Evolutionary conservation across 2,113 vertebrate genomes (phyloP).

Genomic region (Bambusicola thoracicus): DNA sequence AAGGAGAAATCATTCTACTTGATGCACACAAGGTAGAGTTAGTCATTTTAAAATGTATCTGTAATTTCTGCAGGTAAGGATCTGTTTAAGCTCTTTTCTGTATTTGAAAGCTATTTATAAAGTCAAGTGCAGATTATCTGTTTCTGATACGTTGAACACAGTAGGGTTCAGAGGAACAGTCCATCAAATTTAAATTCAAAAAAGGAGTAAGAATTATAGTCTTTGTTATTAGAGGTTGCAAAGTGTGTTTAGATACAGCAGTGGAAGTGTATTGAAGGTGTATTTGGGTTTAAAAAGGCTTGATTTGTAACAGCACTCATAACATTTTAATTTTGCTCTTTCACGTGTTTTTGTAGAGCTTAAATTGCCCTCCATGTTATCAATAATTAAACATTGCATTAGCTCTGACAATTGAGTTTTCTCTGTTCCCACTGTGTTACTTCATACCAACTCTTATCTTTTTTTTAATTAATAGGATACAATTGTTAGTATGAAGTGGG

Average conservation of each 20-base stretch:
- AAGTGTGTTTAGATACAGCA: not conserved
- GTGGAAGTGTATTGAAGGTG: not conserved
- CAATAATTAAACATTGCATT: not conserved
- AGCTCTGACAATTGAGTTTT: not conserved
- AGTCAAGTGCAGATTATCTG: not conserved
- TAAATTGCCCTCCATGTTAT: not conserved
- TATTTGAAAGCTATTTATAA: not conserved
- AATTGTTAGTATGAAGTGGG: conserved; percentile 91
- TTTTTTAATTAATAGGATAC: conserved; percentile 82
- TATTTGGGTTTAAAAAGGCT: not conserved
- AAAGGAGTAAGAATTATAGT: not conserved
- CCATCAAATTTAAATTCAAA: not conserved
- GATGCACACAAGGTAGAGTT: conserved; percentile 92
- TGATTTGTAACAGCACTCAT: not conserved
- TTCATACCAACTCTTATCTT: not conserved
- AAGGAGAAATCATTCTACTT: conserved; percentile 89
- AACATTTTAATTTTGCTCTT: not conserved
- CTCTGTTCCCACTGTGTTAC: not conserved
- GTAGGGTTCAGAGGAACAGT: not conserved
- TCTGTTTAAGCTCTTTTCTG: not conserved
- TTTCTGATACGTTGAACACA: not conserved
- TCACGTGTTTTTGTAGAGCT: not conserved
- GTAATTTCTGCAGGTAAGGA: not conserved
- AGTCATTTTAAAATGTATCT: not conserved
- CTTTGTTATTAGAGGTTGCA: not conserved